phyloP scores from a whole-genome alignment of 2,797 vertebrate genomes.

The Sandelia bainsii region DNA sequence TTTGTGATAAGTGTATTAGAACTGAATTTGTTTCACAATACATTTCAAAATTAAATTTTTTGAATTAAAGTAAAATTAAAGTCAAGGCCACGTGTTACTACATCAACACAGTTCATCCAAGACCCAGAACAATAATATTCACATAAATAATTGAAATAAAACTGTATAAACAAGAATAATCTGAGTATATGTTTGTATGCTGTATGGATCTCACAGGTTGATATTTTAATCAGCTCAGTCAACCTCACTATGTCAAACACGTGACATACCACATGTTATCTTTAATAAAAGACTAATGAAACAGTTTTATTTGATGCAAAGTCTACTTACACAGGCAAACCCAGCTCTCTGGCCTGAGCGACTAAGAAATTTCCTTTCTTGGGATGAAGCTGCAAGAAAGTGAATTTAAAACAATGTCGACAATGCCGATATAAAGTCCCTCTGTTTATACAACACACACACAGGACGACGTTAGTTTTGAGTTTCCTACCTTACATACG shows the following conservation, averaged over 20 bases:
- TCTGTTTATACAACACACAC: background rate
- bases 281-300: background rate
- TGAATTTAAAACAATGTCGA: background rate
- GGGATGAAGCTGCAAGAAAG: conserved; percentile 86
- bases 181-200: background rate
- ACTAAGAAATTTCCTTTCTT: conserved; percentile 94
- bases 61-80: background rate
- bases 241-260: background rate
- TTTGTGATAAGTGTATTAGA: no score
- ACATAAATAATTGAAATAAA: background rate
- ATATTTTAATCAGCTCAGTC: background rate
- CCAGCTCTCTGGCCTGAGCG: conserved; percentile 88
- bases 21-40: background rate
- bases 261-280: background rate
- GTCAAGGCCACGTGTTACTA: background rate
- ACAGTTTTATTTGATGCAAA: no score
- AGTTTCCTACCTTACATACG: conserved; percentile 88
- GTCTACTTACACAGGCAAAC: conserved; percentile 95
- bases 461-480: accelerated
- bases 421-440: background rate
- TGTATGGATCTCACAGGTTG: background rate
- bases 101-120: background rate
- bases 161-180: no score
- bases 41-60: background rate
- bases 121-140: background rate